These are phyloP conservation scores for Collichthys lucidus DNA, from an alignment of 2,113 vertebrate genomes.

Conservation along the genomic window DNA sequence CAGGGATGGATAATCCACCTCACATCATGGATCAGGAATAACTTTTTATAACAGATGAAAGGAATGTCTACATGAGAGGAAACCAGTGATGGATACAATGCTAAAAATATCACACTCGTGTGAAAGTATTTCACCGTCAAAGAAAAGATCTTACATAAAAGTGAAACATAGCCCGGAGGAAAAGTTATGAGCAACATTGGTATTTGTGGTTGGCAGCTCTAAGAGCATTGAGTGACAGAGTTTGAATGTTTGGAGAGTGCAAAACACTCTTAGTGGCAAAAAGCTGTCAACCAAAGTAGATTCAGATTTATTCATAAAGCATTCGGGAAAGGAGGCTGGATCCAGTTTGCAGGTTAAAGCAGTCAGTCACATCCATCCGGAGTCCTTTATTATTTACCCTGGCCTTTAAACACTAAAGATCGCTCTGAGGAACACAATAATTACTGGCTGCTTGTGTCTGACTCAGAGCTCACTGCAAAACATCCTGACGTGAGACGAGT, in stretches of 20 bases:
- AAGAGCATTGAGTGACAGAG: neutral
- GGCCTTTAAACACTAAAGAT: neutral
- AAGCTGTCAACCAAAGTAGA: neutral
- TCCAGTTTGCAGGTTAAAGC: neutral
- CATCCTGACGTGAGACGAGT: neutral
- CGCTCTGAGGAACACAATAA: neutral
- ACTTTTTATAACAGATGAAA: slow-evolving; percentile 41
- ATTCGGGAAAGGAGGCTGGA: neutral
- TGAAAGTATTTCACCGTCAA: neutral
- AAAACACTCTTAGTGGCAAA: neutral
- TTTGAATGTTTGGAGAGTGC: neutral
- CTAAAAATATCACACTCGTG: slow-evolving; percentile 11
- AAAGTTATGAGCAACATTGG: neutral
- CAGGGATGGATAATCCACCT: slow-evolving; percentile 53
- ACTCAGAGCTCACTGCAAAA: neutral
- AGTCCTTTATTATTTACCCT: neutral
- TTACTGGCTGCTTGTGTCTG: neutral
- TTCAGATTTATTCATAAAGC: neutral
- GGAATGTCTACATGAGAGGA: slow-evolving; percentile 27
- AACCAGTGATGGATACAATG: neutral
- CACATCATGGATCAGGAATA: slow-evolving; percentile 57
- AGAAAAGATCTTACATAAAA: slow-evolving; percentile 10
- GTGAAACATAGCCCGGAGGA: neutral
- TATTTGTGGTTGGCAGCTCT: neutral
- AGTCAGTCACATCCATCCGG: neutral